Percentiles rank a stretch among this genome's conserved stretches.
phyloP scores from a whole-genome alignment of 2,888 invertebrate species.

The Amphipyra berbera region DNA sequence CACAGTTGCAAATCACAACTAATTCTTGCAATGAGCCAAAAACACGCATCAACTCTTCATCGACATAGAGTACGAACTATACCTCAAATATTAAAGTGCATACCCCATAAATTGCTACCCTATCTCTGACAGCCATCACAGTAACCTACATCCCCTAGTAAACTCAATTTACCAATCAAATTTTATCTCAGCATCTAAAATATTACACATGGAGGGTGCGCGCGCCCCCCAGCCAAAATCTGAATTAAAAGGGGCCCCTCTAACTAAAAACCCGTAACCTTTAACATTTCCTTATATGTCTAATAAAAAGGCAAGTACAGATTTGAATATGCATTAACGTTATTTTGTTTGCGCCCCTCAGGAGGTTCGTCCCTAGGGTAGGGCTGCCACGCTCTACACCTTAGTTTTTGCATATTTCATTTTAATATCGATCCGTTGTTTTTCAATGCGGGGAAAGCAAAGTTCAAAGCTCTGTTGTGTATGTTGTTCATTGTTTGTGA shows the following conservation, averaged over 20 bases:
- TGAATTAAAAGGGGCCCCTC: slow-evolving; percentile 45
- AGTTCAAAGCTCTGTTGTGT: neutral
- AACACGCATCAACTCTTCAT: no score
- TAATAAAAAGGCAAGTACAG: slow-evolving; percentile 59
- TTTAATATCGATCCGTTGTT: slow-evolving; percentile 3
- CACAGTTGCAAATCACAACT: no score
- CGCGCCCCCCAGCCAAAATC: slow-evolving; percentile 40
- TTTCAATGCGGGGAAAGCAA: no score
- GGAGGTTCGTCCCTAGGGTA: slow-evolving; percentile 31
- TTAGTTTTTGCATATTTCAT: slow-evolving; percentile 34
- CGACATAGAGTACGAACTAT: no score
- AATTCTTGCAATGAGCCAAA: no score
- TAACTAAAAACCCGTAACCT: slow-evolving; percentile 49
- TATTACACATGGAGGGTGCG: slow-evolving; percentile 53
- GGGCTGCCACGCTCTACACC: slow-evolving; percentile 42
- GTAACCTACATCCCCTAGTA: slow-evolving; percentile 37
- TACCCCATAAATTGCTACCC: slow-evolving; percentile 19
- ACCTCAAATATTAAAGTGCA: neutral
- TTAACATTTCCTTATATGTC: slow-evolving; percentile 53
- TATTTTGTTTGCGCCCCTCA: slow-evolving; percentile 57
- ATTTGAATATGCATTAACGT: slow-evolving; percentile 63
- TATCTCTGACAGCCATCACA: slow-evolving; percentile 35
- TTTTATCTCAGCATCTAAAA: slow-evolving; percentile 61
- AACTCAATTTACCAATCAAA: slow-evolving; percentile 58
- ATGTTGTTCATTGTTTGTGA: neutral